phyloP scores from a whole-genome alignment of 2,888 invertebrate species.

The Calliphora vomitoria region DNA sequence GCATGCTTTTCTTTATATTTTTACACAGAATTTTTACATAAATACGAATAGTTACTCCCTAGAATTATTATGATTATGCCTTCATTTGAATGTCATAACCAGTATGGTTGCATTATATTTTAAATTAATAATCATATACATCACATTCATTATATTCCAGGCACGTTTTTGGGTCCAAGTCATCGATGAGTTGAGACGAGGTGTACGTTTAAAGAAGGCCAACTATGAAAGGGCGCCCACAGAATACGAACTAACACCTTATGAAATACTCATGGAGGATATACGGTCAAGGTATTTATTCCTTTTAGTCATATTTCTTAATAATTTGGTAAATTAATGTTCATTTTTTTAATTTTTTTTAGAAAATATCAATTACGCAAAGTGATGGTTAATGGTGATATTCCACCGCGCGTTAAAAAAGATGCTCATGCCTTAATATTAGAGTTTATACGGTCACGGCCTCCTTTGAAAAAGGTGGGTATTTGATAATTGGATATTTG shows the following conservation, averaged over 20 bases:
- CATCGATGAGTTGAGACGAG: slow-evolving; percentile 95
- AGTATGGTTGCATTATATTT: not conserved
- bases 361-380: slow-evolving; percentile 94
- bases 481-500: not conserved
- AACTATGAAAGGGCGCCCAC: slow-evolving; percentile 90
- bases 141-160: slow-evolving; percentile 84
- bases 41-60: not conserved
- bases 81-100: not conserved
- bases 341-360: slow-evolving; percentile 6
- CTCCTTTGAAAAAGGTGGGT: slow-evolving; percentile 94
- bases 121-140: slow-evolving; percentile 24
- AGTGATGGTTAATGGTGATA: slow-evolving; percentile 92
- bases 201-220: slow-evolving; percentile 96
- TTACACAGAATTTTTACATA: slow-evolving; percentile 32
- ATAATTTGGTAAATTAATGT: not conserved
- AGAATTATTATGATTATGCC: not conserved
- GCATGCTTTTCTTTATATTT: slow-evolving; percentile 67
- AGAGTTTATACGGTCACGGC: slow-evolving; percentile 97
- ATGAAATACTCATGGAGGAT: slow-evolving; percentile 98
- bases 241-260: slow-evolving; percentile 97
- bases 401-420: slow-evolving; percentile 93
- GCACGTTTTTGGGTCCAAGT: slow-evolving; percentile 98
- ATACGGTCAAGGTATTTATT: slow-evolving; percentile 89
- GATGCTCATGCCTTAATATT: slow-evolving; percentile 98
- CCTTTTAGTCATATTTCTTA: not conserved